These are phyloP conservation scores for Rutilus rutilus DNA, from an alignment of 2,113 vertebrate species.

Conservation along the genomic window DNA sequence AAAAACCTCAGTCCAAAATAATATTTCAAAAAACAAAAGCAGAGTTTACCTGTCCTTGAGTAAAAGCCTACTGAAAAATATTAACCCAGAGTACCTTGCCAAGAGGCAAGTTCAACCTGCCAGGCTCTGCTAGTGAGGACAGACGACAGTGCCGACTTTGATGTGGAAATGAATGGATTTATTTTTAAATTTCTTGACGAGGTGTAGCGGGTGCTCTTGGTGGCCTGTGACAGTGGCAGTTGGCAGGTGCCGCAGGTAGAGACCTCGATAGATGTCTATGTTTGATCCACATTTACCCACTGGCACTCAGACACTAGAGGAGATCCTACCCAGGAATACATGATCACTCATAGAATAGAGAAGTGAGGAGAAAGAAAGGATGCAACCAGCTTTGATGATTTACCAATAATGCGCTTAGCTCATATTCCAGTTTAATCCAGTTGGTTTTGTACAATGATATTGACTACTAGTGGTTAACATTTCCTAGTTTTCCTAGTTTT, in stretches of 20 bases:
- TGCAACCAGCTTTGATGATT: conserved; percentile 25
- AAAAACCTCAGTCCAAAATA: conserved; percentile 47
- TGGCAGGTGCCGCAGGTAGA: conserved; percentile 75
- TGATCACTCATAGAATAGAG: conserved; percentile 59
- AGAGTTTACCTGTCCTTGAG: conserved; percentile 43
- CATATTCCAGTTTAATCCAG: neutral
- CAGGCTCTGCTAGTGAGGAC: conserved; percentile 66
- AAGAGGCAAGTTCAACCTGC: conserved; percentile 80
- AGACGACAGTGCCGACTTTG: conserved; percentile 75
- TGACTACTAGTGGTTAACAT: neutral
- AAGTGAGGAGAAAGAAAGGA: conserved; percentile 5
- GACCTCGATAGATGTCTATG: conserved; percentile 82
- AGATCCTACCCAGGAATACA: conserved; percentile 69
- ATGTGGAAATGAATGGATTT: conserved; percentile 83
- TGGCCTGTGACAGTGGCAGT: conserved; percentile 62
- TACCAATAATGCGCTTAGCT: neutral
- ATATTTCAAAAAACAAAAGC: conserved; percentile 56
- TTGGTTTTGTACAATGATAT: neutral
- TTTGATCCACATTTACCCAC: conserved; percentile 80
- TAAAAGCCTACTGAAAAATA: conserved; percentile 53
- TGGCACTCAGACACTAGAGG: conserved; percentile 74
- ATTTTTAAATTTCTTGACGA: conserved; percentile 82
- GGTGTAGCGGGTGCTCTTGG: conserved; percentile 77
- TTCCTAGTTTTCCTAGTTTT: neutral
- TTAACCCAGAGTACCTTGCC: conserved; percentile 63